Evolutionary conservation across 2,797 vertebrate species (phyloP), one percentile per base, ranked within the genome.

Genomic region (Gadopsis marmoratus): DNA sequence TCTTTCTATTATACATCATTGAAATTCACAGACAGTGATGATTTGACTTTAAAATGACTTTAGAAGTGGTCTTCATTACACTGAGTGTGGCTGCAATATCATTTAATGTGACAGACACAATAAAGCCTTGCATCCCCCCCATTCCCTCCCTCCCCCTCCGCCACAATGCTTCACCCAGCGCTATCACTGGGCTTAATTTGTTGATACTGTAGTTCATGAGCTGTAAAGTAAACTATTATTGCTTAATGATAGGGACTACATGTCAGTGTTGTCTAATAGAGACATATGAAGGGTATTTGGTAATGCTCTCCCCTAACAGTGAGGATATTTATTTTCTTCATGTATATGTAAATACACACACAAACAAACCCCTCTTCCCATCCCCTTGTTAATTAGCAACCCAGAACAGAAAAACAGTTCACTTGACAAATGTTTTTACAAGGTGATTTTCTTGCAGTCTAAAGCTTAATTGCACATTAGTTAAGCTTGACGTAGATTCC

Each of bases 161-260:
- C 78, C 77, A 71, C 79, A 75, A 72, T 83, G 86, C 86, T 83
- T 66, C 65, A 89, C 88, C 87, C 84, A 86, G 68, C 87, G 53
- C 90, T 86, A 94, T 93, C 92, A 91, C 87, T 82, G 86, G 81
- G 86, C 92, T 92, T 95, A 94, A 95, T 96, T 95, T 95, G 94
- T 95, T 95, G 93, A 93, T 94, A 93, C 91, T 93, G 92, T 89
- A 94, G 93, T 95, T 94, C 92, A 95, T 95, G 94, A 95, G 95
- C 95, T 95, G 94, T 94, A 94, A 94, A 95, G 94, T 92, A 95
- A 95, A 96, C 94, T 94, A 95, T 95, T 95, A 95, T 94, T 92
- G 93, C 92, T 95, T 96, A 95, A 96, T 95, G 94, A 96, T 95
- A 93, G 93, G 82, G 89, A 93, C 91, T 93, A 85, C 89, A 92